Evolutionary conservation across 2,797 vertebrate species (phyloP).

Genomic region (Mus spretus): DNA sequence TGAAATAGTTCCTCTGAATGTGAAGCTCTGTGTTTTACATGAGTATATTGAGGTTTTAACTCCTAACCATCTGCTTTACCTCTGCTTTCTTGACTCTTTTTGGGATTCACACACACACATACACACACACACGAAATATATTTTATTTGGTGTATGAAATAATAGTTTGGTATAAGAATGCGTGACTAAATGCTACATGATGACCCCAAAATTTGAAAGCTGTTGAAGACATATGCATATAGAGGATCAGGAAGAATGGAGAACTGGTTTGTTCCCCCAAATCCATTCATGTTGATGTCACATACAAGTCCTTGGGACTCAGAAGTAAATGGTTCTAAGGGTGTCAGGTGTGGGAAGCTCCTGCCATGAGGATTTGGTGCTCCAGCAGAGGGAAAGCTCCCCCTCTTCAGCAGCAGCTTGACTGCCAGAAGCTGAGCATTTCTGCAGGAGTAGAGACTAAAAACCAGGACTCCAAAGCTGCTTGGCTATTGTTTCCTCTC

Average conservation of each 20-base stretch:
- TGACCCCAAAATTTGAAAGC: too few species aligned
- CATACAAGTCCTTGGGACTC: not conserved
- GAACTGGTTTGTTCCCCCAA: not conserved
- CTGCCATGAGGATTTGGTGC: rapidly evolving
- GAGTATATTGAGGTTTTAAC: not conserved
- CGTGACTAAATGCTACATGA: not conserved
- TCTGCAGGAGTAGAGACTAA: not conserved
- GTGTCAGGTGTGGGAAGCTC: not conserved
- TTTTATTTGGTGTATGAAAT: too few species aligned
- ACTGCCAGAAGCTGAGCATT: not conserved
- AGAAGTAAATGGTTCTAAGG: not conserved
- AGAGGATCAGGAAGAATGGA: not conserved
- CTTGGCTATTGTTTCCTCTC: not conserved
- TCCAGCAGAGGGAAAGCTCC: not conserved
- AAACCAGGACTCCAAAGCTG: not conserved
- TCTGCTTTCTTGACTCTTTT: not conserved
- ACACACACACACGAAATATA: not conserved
- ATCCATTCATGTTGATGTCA: not conserved
- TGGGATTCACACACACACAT: constrained; percentile 31
- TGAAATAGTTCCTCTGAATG: not conserved
- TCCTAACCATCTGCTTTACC: not conserved
- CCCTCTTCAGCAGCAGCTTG: not conserved
- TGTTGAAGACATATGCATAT: not conserved
- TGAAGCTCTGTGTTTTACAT: not conserved
- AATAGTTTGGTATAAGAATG: not conserved